Evolutionary conservation across 2,113 vertebrate species (phyloP).

Genomic region (Crypturellus undulatus): DNA sequence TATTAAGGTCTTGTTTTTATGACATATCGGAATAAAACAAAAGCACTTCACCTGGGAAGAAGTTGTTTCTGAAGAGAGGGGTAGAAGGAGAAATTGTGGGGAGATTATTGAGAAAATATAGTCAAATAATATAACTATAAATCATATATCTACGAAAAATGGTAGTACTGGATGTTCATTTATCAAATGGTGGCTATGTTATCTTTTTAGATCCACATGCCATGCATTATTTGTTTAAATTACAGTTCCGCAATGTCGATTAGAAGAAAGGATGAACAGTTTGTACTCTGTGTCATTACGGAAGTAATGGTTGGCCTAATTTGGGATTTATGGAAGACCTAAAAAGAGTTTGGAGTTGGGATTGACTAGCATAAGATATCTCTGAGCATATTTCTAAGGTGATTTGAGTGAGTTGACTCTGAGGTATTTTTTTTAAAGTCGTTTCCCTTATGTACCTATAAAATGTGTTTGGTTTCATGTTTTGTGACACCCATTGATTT

Average conservation of each 20-base stretch:
- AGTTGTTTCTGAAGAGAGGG: no score
- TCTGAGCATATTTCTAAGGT: neutral
- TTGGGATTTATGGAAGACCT: neutral
- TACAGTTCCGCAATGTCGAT: neutral
- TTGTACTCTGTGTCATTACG: neutral
- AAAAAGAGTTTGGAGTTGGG: neutral
- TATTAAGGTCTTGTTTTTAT: fast-evolving
- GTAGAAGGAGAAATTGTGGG: neutral
- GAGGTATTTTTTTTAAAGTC: neutral
- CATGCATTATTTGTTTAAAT: neutral
- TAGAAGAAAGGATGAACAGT: neutral
- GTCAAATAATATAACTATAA: neutral
- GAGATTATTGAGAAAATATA: neutral
- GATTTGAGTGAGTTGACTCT: neutral
- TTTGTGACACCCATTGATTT: neutral
- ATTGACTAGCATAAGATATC: neutral
- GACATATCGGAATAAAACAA: neutral
- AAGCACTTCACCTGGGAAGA: neutral
- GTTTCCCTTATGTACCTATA: neutral
- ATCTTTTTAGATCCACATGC: neutral
- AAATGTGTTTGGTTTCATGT: neutral
- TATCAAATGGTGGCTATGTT: neutral
- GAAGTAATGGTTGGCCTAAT: neutral
- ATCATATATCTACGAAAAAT: neutral
- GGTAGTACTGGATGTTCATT: neutral